These are phyloP conservation scores for Colaptes auratus DNA, from an alignment of 2,113 vertebrate species.

Conservation along the genomic window DNA sequence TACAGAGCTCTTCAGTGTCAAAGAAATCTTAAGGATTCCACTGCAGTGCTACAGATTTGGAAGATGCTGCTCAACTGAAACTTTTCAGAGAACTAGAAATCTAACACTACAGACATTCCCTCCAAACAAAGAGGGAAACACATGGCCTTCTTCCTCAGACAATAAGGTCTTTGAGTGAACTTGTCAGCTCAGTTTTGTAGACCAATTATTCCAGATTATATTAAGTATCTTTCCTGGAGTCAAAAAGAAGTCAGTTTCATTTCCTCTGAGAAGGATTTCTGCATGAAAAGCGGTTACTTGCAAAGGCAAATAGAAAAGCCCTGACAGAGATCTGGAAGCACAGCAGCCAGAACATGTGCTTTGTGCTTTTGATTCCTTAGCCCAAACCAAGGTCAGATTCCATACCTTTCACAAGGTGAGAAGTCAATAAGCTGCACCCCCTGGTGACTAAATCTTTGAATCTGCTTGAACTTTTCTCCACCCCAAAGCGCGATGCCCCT, in stretches of 20 bases:
- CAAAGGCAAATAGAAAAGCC: not conserved
- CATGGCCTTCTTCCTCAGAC: accelerated
- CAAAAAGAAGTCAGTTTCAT: not conserved
- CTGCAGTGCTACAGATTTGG: not conserved
- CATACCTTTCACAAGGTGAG: conserved; percentile 96
- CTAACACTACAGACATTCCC: not conserved
- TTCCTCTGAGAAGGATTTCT: not conserved
- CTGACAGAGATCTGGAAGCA: not conserved
- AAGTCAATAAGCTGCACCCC: conserved; percentile 98
- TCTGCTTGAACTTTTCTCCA: conserved; percentile 99
- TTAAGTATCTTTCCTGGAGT: not conserved
- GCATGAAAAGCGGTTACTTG: not conserved
- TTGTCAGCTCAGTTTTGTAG: not conserved
- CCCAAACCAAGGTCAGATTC: accelerated
- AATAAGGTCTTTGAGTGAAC: not conserved
- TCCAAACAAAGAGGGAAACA: not conserved
- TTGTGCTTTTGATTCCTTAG: not conserved
- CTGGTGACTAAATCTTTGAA: conserved; percentile 95
- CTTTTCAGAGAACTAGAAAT: not conserved
- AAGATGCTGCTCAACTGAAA: not conserved
- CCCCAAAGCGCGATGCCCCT: conserved; percentile 97
- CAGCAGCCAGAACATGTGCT: accelerated
- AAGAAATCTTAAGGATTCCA: not conserved
- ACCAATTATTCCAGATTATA: not conserved
- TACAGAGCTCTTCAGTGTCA: not conserved